Evolutionary conservation across 2,888 invertebrate genomes (phyloP).

Genomic region (Eretmocerus hayati): DNA sequence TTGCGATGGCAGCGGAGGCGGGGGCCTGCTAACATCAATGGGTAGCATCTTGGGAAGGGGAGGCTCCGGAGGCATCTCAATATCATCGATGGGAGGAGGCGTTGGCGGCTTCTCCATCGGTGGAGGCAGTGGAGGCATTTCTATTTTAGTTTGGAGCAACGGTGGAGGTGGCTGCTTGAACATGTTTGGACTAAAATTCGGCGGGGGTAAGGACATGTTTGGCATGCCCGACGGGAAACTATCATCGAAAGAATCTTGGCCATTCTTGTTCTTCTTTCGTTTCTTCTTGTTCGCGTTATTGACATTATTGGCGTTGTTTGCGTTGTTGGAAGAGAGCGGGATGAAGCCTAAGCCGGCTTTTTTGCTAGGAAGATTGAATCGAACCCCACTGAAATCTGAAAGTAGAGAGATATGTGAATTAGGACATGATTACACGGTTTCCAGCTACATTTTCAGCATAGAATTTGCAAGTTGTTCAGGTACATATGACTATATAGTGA

Average conservation of each 20-base stretch:
- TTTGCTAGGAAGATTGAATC: slow-evolving; percentile 45
- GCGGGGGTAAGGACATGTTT: slow-evolving; percentile 19
- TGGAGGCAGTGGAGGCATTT: slow-evolving; percentile 17
- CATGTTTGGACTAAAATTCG: slow-evolving; percentile 21
- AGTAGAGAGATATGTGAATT: slow-evolving; percentile 9
- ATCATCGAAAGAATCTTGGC: slow-evolving; percentile 8
- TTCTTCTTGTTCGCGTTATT: slow-evolving; percentile 59
- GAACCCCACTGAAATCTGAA: slow-evolving; percentile 41
- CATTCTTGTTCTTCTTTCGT: slow-evolving; percentile 57
- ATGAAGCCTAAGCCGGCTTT: slow-evolving; percentile 40
- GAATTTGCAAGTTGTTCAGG: not conserved
- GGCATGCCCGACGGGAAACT: slow-evolving; percentile 13
- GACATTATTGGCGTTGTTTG: not conserved
- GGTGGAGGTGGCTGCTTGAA: slow-evolving; percentile 38
- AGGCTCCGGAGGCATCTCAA: slow-evolving; percentile 12
- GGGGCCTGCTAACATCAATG: slow-evolving; percentile 9
- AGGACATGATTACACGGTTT: not conserved
- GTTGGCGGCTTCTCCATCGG: slow-evolving; percentile 28
- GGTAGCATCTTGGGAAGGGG: slow-evolving; percentile 15
- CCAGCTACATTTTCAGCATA: not conserved
- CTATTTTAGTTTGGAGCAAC: slow-evolving; percentile 49
- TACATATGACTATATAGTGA: not conserved
- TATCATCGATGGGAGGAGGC: slow-evolving; percentile 16
- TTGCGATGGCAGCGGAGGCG: slow-evolving; percentile 13
- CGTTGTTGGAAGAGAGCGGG: not conserved